Percentiles rank a stretch among this genome's conserved stretches.
Evolutionary conservation across 2,888 invertebrate genomes (phyloP).

Genomic region (Caenorhabditis doughertyi): DNA sequence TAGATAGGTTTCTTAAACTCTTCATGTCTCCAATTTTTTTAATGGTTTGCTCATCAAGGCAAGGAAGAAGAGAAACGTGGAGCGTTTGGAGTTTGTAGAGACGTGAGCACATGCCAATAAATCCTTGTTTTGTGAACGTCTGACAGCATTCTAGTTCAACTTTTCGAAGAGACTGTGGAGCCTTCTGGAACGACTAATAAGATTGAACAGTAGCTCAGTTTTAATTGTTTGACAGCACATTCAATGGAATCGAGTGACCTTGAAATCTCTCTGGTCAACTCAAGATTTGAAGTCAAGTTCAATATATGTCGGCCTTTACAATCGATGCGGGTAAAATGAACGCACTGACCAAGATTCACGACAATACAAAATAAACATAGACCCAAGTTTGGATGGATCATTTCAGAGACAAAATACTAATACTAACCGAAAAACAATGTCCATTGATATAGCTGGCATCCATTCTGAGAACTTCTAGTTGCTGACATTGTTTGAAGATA

Average conservation of each 20-base stretch:
- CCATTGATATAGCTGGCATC: constrained; percentile 75
- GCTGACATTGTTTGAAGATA: constrained; percentile 70
- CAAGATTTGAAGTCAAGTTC: constrained; percentile 1
- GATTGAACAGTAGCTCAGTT: background rate
- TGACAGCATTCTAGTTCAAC: constrained; percentile 69
- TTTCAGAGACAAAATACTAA: background rate
- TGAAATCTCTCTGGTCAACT: constrained; percentile 8
- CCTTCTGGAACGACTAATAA: constrained; percentile 54
- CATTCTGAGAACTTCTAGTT: constrained; percentile 69
- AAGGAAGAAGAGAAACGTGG: constrained; percentile 36
- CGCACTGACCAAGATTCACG: constrained; percentile 71
- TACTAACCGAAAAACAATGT: constrained; percentile 70
- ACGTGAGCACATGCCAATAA: constrained; percentile 43
- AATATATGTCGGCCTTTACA: constrained; percentile 75
- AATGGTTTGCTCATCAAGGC: constrained; percentile 27
- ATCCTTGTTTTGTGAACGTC: constrained; percentile 42
- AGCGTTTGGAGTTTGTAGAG: constrained; percentile 22
- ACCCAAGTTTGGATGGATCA: background rate
- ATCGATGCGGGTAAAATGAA: constrained; percentile 57
- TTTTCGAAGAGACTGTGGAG: constrained; percentile 55
- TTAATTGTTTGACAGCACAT: background rate
- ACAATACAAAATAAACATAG: too few relatives aligned
- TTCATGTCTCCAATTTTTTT: constrained; percentile 43
- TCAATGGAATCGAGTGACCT: background rate
- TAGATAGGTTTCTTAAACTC: constrained; percentile 38